Evolutionary conservation across 2,113 vertebrate genomes (phyloP).

Genomic region (Megalops atlanticus): DNA sequence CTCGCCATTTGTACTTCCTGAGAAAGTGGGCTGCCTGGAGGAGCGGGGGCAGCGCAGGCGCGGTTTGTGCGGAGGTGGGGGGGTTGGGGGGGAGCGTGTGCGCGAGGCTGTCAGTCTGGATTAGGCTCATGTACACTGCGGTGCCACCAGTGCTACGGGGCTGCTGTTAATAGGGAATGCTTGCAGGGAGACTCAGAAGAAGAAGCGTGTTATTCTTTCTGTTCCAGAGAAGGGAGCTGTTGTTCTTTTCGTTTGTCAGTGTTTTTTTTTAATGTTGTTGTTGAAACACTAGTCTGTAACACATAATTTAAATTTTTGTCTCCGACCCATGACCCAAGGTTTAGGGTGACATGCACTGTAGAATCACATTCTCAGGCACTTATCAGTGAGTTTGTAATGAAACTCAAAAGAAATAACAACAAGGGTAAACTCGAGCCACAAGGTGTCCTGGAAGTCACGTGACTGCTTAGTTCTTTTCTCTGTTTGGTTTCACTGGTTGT

Average conservation of each 20-base stretch:
- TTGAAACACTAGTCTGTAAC: not conserved
- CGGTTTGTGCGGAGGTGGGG: conserved; percentile 50
- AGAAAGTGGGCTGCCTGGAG: conserved; percentile 55
- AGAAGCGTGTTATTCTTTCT: conserved; percentile 29
- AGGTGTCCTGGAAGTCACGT: not conserved
- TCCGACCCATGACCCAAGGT: too few relatives aligned
- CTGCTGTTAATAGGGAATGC: conserved; percentile 53
- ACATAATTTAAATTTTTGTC: not conserved
- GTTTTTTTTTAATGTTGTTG: not conserved
- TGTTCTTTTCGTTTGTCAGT: not conserved
- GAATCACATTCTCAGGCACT: not conserved
- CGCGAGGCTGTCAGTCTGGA: conserved; percentile 72
- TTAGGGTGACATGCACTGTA: too few relatives aligned
- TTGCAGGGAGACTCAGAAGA: conserved; percentile 41
- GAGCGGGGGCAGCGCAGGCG: conserved; percentile 27
- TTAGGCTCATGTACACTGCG: conserved; percentile 72
- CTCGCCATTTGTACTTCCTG: conserved; percentile 71
- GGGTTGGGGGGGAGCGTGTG: too few relatives aligned
- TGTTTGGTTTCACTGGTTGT: not conserved
- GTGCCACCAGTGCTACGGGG: conserved; percentile 51
- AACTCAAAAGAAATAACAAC: not conserved
- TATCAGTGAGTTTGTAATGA: not conserved
- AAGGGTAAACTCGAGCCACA: not conserved
- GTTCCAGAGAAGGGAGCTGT: not conserved
- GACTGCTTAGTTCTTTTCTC: not conserved